Conservation (phyloP, 2,797 vertebrate genomes). For the Pempheris klunzingeri region DNA sequence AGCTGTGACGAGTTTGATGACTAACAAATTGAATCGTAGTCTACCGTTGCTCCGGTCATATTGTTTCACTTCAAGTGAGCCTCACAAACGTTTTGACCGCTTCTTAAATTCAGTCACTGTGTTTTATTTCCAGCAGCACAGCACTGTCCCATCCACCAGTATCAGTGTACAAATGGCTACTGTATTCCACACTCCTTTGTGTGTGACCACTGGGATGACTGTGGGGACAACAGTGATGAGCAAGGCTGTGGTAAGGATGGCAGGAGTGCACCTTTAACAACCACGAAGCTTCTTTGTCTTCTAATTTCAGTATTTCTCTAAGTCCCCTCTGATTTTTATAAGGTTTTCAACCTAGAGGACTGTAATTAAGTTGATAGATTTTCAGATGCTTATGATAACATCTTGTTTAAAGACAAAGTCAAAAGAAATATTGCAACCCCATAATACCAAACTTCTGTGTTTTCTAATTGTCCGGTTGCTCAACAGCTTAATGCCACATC, state of each 20-base stretch:
- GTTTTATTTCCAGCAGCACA: conserved; percentile 60
- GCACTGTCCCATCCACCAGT: conserved; percentile 79
- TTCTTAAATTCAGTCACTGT: neutral
- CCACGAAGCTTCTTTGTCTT: neutral
- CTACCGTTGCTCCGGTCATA: neutral
- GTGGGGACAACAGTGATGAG: conserved; percentile 85
- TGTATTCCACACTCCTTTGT: conserved; percentile 77
- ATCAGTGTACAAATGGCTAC: conserved; percentile 80
- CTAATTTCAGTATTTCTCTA: neutral
- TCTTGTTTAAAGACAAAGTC: neutral
- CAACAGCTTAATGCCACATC: neutral
- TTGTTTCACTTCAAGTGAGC: neutral
- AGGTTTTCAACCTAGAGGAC: neutral
- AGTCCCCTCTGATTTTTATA: neutral
- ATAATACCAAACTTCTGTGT: too few relatives aligned
- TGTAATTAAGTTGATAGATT: neutral
- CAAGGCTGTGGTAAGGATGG: conserved; percentile 78
- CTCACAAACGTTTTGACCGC: neutral
- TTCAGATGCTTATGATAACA: too few relatives aligned
- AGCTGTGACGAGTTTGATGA: too few relatives aligned
- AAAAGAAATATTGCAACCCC: too few relatives aligned
- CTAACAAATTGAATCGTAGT: too few relatives aligned
- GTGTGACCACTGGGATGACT: conserved; percentile 85
- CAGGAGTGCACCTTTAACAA: neutral
- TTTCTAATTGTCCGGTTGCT: neutral